Evolutionary conservation across 2,888 invertebrate genomes (phyloP), one percentile per base, ranked within the genome.

Genomic region (Neoascia interrupta): DNA sequence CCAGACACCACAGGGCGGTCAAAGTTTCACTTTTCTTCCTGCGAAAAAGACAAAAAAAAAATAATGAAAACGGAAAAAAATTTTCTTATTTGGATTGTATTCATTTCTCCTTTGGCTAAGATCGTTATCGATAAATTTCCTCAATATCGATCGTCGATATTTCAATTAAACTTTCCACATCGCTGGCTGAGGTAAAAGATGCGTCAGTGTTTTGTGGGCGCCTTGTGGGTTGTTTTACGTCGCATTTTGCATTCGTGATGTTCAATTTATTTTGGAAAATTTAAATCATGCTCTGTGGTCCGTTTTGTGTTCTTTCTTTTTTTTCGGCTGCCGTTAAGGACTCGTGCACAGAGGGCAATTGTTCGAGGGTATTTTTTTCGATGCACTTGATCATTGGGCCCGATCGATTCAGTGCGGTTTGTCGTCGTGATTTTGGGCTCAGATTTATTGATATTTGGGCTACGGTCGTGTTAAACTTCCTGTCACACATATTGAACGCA

Each of bases 151-250:
- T 66, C 73, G 79, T 23, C 79, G 66, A 68, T 79, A 79, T 79
- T 73, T 79, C 79, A 79, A 79, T 79, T 79, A 68, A 66, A 79
- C 79, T 73, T 79, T 79, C 73, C 72, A 66, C n/a, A n/a, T n/a
- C n/a, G n/a, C 3, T 28, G 18, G 47, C 28, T 28, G 45, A 53
- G 70, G 70, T n/a, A n/a, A n/a, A n/a, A n/a, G 61, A 70, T 61
- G 70, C 47, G 53, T 47, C 70, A 68, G 53, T 8, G n/a, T 26
- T 13, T 41, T 34, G 8, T 21, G 6, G 6, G 10, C 13, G 39
- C 41, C 26, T 21, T 41, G 45, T 66, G 54, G 45, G 54, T 8
- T 43, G 37, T 15, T 2, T 26, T 56, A 16, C 21, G 21, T 21
- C 18, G 8, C 41, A 43, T 31, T 49, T 13, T 47, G 16, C 76